Conservation (phyloP, 1,140 invertebrate genomes). For the Drosophila arizonae region DNA sequence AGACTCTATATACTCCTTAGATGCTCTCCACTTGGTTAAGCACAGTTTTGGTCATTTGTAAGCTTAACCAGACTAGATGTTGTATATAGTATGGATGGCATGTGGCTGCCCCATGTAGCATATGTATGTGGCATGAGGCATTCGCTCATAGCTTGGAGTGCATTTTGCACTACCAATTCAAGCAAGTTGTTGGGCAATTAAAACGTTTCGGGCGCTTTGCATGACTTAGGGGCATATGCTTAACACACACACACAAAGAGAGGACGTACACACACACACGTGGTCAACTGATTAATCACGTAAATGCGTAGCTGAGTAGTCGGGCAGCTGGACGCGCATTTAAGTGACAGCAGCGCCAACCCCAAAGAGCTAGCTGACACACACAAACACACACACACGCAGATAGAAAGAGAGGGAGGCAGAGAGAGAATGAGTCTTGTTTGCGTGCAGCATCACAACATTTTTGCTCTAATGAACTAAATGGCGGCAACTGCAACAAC, state of each 20-base stretch:
- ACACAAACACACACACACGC: neutral
- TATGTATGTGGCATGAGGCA: slow-evolving; percentile 3
- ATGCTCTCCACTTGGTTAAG: too few relatives aligned
- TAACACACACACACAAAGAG: neutral
- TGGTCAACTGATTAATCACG: slow-evolving; percentile 78
- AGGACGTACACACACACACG: slow-evolving; percentile 30
- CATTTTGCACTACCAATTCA: slow-evolving; percentile 43
- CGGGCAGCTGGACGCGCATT: slow-evolving; percentile 19
- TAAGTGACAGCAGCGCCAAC: slow-evolving; percentile 33
- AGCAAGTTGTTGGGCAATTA: slow-evolving; percentile 59
- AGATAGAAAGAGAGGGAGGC: neutral
- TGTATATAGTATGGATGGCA: neutral
- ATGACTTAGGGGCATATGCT: slow-evolving; percentile 72
- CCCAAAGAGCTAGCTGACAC: neutral
- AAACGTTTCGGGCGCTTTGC: slow-evolving; percentile 64
- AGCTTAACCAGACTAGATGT: too few relatives aligned
- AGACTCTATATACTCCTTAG: too few relatives aligned
- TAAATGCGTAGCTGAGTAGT: slow-evolving; percentile 72
- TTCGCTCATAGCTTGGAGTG: slow-evolving; percentile 32
- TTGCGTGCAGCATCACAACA: slow-evolving; percentile 70
- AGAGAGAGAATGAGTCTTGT: neutral
- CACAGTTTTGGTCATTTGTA: too few relatives aligned
- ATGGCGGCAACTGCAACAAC: slow-evolving; percentile 60
- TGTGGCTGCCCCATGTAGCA: slow-evolving; percentile 8
- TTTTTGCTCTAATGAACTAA: slow-evolving; percentile 79